phyloP scores from a whole-genome alignment of 2,797 vertebrate genomes.

The Dipus sagitta region DNA sequence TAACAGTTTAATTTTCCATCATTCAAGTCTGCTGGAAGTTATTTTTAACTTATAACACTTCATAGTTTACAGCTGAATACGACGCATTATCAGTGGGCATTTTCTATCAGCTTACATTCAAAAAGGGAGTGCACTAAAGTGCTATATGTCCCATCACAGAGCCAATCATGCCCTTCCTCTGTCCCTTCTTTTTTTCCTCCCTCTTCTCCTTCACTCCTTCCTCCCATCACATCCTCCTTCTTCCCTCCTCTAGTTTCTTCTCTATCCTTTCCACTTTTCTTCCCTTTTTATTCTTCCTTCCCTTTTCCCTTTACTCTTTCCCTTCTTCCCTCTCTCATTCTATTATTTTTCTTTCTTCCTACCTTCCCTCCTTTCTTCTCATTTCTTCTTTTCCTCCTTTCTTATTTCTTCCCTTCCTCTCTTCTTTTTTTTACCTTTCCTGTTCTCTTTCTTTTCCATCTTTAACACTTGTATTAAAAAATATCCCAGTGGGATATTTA shows the following conservation, averaged over 20 bases:
- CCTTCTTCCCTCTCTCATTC: not conserved
- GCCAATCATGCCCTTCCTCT: rapidly evolving
- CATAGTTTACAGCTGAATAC: slow-evolving; percentile 2
- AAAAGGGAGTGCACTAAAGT: not conserved
- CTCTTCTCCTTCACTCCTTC: too few species aligned
- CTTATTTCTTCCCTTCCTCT: not conserved
- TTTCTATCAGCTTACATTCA: not conserved
- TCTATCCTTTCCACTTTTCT: not conserved
- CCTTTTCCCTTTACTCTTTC: not conserved
- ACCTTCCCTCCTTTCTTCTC: not conserved
- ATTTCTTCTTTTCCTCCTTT: not conserved
- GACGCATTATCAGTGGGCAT: slow-evolving; percentile 30
- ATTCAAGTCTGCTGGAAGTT: slow-evolving; percentile 26
- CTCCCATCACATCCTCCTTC: not conserved
- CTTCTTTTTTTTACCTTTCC: too few species aligned
- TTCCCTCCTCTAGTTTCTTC: not conserved
- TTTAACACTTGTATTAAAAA: slow-evolving; percentile 13
- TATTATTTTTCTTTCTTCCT: too few species aligned
- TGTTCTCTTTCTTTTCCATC: not conserved
- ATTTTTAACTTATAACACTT: slow-evolving; percentile 57
- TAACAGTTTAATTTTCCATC: slow-evolving; percentile 56
- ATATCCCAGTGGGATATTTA: not conserved
- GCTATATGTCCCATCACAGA: not conserved
- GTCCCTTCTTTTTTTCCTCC: not conserved
- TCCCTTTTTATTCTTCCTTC: not conserved